Conservation (phyloP, 2,888 invertebrate species). For the Oligia fasciuncula region DNA sequence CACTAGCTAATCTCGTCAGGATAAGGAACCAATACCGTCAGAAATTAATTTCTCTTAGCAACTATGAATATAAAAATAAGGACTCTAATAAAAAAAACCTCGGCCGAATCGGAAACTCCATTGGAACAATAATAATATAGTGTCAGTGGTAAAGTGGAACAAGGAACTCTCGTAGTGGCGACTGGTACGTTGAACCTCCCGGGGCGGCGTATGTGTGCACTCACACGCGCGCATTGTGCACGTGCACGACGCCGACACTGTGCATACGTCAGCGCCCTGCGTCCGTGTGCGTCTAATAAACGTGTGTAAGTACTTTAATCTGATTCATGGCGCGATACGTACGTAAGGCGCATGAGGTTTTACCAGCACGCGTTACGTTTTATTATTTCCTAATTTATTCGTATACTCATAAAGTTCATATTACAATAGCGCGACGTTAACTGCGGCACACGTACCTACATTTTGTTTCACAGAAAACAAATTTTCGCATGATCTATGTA, state of each 20-base stretch:
- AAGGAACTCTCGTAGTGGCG: constrained; percentile 89
- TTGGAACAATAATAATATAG: constrained; percentile 88
- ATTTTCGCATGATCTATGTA: constrained; percentile 56
- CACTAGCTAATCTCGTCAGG: not conserved
- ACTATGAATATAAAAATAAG: constrained; percentile 66
- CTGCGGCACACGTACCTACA: constrained; percentile 20
- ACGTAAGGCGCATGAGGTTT: constrained; percentile 72
- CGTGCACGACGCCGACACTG: constrained; percentile 56
- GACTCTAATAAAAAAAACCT: constrained; percentile 74
- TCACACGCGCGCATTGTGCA: constrained; percentile 67
- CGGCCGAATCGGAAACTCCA: constrained; percentile 82
- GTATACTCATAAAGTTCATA: constrained; percentile 49
- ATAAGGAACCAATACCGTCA: constrained; percentile 8
- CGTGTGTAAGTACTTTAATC: constrained; percentile 78
- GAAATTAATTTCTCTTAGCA: constrained; percentile 17
- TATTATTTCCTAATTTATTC: constrained; percentile 53
- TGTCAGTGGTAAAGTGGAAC: constrained; percentile 89
- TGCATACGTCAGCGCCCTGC: constrained; percentile 60
- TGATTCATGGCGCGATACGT: constrained; percentile 82
- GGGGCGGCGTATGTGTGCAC: constrained; percentile 72
- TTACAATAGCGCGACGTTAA: constrained; percentile 26
- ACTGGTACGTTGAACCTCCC: constrained; percentile 89
- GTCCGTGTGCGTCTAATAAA: constrained; percentile 72
- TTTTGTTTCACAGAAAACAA: constrained; percentile 56
- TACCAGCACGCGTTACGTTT: constrained; percentile 60